Base-by-base conservation (phyloP, 1,140 invertebrate genomes). In the Battus philenor region DNA sequence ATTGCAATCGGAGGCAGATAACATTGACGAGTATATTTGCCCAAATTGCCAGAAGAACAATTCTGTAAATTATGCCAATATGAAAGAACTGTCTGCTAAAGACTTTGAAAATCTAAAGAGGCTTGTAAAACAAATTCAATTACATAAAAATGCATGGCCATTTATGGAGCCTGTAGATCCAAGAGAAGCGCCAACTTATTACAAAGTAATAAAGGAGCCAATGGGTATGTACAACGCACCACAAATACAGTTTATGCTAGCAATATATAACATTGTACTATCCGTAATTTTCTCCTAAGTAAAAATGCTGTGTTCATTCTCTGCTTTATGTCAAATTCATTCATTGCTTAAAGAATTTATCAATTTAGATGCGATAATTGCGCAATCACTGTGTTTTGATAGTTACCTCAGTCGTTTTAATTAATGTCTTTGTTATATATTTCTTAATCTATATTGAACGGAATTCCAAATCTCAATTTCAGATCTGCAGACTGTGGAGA, bases 161-260 rank as follows among this genome's bases (percentile, higher is more conserved):
- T 99, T 99, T 84, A 93, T 97, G 89, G 94, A 98, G 87, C 96
- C 97, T 17, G 97, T 99, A 9, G 95, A 98, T 89, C 94, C 94
- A 31, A 91, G 92, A 59, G 95, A 98, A 89, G 97, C 95, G 29
- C 97, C 97, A 5, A 96, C 98, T 86, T 99, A 99, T 87, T 98
- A 98, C 76, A 93, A 95, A 90, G 93, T 99, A 38, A 97, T 99
- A 47, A 98, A 97, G 85, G 96, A 99, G 88, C 97, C 97, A 36
- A 98, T 99, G 96, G 97, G 97, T 98, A 89, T 89, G 89, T 60
- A 57, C 10, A n/a, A n/a, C n/a, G n/a, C n/a, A n/a, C n/a, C n/a
- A n/a, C n/a, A n/a, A n/a, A n/a, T n/a, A n/a, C n/a, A n/a, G n/a
- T n/a, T n/a, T n/a, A n/a, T n/a, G n/a, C n/a, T n/a, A n/a, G n/a